Evolutionary conservation across 2,113 vertebrate species (phyloP).

Genomic region (Cololabis saira): DNA sequence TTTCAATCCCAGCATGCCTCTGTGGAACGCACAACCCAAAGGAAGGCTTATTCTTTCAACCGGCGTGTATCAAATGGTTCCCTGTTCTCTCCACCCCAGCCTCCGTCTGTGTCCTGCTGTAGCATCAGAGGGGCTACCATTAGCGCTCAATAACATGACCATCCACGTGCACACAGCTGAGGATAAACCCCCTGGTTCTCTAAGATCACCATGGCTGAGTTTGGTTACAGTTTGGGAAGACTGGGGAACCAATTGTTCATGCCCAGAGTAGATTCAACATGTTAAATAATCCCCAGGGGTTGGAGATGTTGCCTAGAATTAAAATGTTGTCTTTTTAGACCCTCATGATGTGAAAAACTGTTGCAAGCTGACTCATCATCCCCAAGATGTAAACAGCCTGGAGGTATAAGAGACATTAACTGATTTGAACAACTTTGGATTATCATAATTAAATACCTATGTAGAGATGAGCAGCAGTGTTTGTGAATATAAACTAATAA

Average conservation of each 20-base stretch:
- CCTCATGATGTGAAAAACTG: neutral
- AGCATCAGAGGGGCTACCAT: slow-evolving; percentile 65
- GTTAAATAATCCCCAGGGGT: slow-evolving; percentile 21
- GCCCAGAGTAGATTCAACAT: neutral
- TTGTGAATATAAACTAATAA: too few relatives aligned
- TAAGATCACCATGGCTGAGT: slow-evolving; percentile 9
- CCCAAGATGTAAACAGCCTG: slow-evolving; percentile 31
- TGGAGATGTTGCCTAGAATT: slow-evolving; percentile 11
- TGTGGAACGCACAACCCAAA: slow-evolving; percentile 75
- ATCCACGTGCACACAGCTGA: slow-evolving; percentile 19
- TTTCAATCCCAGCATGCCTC: slow-evolving; percentile 78
- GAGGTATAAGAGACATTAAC: slow-evolving; percentile 25
- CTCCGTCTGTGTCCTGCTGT: slow-evolving; percentile 40
- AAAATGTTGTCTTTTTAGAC: too few relatives aligned
- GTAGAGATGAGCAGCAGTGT: slow-evolving; percentile 21
- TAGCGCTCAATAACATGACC: slow-evolving; percentile 62
- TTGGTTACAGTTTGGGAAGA: slow-evolving; percentile 5
- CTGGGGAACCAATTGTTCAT: slow-evolving; percentile 18
- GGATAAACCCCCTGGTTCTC: neutral
- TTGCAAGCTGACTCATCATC: slow-evolving; percentile 18
- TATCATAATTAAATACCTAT: slow-evolving; percentile 32
- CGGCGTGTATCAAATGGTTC: slow-evolving; percentile 78
- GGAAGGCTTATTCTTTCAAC: slow-evolving; percentile 79
- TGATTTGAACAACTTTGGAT: slow-evolving; percentile 41
- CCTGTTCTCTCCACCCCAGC: slow-evolving; percentile 70